Percentiles rank a stretch among this genome's conserved stretches.
These are phyloP conservation scores for Hoplodrina blanda DNA, from an alignment of 2,888 invertebrate genomes.

Conservation along the genomic window DNA sequence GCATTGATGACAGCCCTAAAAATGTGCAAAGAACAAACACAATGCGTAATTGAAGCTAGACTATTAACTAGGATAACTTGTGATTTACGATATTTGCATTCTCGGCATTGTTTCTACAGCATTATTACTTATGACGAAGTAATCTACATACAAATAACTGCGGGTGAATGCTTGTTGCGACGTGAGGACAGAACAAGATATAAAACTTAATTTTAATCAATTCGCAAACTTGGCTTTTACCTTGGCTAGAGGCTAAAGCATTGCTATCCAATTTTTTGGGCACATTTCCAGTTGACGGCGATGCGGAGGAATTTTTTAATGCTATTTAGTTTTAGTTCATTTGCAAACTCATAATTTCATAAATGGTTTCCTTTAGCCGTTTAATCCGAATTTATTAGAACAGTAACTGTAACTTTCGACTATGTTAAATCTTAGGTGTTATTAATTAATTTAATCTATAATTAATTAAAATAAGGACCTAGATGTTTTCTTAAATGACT, in stretches of 20 bases:
- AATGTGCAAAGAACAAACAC: constrained; percentile 2
- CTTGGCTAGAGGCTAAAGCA: no score
- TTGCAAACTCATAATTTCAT: not conserved
- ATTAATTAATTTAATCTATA: no score
- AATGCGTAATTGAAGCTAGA: not conserved
- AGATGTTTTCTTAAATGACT: constrained; percentile 17
- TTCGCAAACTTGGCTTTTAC: no score
- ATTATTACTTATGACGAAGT: not conserved
- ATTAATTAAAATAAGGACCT: not conserved
- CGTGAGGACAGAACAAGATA: no score
- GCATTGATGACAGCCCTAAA: no score
- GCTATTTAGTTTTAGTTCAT: no score
- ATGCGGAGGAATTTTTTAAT: no score
- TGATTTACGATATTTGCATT: not conserved
- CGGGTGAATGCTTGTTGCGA: not conserved
- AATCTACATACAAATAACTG: not conserved
- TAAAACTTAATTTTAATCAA: no score
- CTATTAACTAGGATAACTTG: not conserved
- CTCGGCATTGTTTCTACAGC: not conserved
- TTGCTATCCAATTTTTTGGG: no score
- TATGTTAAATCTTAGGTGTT: not conserved
- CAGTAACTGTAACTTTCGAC: no score
- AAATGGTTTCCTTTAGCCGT: not conserved
- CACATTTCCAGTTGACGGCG: no score
- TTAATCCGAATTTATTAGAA: not conserved